phyloP scores from a whole-genome alignment of 2,888 invertebrate species.

The Coenonympha arcania region DNA sequence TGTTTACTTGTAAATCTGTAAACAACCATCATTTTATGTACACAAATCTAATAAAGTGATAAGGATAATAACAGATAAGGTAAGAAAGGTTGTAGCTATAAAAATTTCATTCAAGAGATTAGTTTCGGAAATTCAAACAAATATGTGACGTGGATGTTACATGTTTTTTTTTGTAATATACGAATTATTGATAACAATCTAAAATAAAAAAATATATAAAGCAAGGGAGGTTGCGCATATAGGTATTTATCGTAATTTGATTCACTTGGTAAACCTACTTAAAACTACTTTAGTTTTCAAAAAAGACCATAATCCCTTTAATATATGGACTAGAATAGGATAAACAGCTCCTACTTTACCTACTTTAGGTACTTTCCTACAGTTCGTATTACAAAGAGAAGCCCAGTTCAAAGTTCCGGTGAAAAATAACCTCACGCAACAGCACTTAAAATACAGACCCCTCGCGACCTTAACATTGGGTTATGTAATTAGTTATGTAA shows the following conservation, averaged over 20 bases:
- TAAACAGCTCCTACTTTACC: neutral
- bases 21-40: neutral
- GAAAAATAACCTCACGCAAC: conserved; percentile 27
- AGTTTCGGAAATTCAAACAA: neutral
- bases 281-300: neutral
- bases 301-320: neutral
- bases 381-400: too few species aligned
- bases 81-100: neutral
- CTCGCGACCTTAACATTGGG: conserved; percentile 26
- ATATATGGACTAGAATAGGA: neutral
- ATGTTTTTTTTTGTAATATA: too few species aligned
- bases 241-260: too few species aligned
- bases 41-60: conserved; percentile 1
- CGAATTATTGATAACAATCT: too few species aligned
- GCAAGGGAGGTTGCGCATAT: too few species aligned
- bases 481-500: conserved; percentile 20
- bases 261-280: neutral
- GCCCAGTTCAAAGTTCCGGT: conserved; percentile 18
- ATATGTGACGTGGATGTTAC: neutral
- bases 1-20: neutral
- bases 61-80: too few species aligned
- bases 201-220: too few species aligned
- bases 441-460: conserved; percentile 26
- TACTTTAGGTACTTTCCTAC: neutral
- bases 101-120: conserved; percentile 2